Conservation (phyloP, 1,140 invertebrate species). For the Streblospio benedicti region DNA sequence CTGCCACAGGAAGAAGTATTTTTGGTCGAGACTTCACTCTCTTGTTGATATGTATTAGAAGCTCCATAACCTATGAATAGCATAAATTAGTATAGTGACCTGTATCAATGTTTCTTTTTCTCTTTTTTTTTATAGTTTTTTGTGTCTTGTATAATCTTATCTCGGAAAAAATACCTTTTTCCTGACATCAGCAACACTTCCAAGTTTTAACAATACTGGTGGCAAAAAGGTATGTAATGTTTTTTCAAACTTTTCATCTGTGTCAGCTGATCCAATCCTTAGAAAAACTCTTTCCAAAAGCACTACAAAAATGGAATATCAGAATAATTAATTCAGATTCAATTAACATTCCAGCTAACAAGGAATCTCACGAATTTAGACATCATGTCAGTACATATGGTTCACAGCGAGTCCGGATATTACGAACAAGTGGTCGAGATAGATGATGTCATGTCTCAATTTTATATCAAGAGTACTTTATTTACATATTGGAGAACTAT, state of each 20-base stretch:
- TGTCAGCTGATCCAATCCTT: conserved; percentile 74
- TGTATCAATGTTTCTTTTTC: background rate
- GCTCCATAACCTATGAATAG: conserved; percentile 68
- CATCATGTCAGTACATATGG: too few species aligned
- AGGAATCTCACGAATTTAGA: too few species aligned
- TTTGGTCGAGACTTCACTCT: conserved; percentile 71
- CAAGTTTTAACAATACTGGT: conserved; percentile 79
- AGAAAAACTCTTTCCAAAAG: conserved; percentile 81
- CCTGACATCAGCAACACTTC: conserved; percentile 69
- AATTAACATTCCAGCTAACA: too few species aligned
- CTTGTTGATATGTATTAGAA: conserved; percentile 86
- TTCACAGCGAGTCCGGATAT: too few species aligned
- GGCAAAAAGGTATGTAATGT: conserved; percentile 75
- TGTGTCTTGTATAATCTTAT: too few species aligned
- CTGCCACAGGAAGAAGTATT: conserved; percentile 79
- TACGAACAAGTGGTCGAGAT: too few species aligned
- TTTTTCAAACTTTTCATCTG: conserved; percentile 76
- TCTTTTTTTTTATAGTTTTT: too few species aligned
- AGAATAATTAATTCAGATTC: too few species aligned
- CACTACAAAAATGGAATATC: too few species aligned
- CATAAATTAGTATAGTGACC: background rate
- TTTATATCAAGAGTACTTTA: too few species aligned
- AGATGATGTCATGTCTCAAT: too few species aligned
- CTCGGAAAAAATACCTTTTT: conserved; percentile 65
- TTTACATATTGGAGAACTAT: too few species aligned